Conservation (phyloP, 2,113 vertebrate genomes). For the Grammomys dolichurus region DNA sequence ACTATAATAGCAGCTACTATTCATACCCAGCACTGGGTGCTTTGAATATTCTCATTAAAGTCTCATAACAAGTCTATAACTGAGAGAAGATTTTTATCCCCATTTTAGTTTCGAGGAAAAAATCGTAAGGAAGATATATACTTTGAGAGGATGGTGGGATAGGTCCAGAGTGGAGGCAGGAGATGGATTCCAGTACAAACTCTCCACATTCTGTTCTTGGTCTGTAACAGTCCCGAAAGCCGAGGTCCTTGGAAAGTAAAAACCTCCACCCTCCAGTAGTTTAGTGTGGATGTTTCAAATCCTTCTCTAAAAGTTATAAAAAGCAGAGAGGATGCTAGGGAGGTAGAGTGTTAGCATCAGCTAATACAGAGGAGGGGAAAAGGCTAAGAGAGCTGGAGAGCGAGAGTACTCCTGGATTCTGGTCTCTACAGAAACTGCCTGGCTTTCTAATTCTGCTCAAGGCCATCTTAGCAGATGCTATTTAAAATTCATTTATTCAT, state of each 20-base stretch:
- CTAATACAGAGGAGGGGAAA: neutral
- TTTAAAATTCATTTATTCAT: slow-evolving; percentile 4
- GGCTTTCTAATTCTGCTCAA: neutral
- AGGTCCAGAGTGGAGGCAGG: neutral
- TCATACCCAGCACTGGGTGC: neutral
- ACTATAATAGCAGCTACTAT: neutral
- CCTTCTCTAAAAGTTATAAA: neutral
- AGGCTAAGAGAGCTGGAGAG: neutral
- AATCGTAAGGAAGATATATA: neutral
- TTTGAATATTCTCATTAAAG: slow-evolving; percentile 33
- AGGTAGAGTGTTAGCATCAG: neutral
- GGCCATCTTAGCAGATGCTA: neutral
- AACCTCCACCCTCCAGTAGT: neutral
- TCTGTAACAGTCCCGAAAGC: neutral
- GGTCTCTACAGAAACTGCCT: neutral
- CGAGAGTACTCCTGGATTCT: neutral
- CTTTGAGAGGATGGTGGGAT: neutral
- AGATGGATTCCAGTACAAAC: neutral
- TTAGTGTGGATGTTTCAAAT: neutral
- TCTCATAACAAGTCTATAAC: slow-evolving; percentile 18
- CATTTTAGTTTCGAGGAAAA: neutral
- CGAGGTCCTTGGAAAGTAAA: neutral
- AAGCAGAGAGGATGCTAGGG: neutral
- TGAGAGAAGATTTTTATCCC: slow-evolving; percentile 22
- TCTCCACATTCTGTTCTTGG: neutral